phyloP scores from a whole-genome alignment of 2,888 invertebrate species.

The Allolobophora icterica region DNA sequence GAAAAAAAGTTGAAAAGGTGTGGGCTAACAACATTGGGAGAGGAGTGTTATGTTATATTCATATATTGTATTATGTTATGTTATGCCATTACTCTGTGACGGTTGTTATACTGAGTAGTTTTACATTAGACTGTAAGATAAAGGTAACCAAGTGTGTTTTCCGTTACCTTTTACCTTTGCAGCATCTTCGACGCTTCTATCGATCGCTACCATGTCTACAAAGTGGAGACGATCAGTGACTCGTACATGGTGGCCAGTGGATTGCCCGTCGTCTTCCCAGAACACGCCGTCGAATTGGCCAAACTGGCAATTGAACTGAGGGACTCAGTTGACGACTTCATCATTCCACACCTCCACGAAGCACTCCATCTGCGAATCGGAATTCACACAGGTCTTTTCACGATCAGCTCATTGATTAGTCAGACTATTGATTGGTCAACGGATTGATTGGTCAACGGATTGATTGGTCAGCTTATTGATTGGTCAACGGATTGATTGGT shows the following conservation, averaged over 20 bases:
- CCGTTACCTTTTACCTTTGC: neutral
- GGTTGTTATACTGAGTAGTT: no score
- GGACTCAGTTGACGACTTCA: constrained; percentile 35
- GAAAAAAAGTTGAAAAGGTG: no score
- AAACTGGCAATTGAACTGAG: constrained; percentile 38
- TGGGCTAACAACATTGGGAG: no score
- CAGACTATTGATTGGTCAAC: neutral
- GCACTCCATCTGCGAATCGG: constrained; percentile 42
- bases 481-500: no score
- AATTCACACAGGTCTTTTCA: constrained; percentile 40
- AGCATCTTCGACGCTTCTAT: constrained; percentile 45
- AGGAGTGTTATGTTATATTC: no score
- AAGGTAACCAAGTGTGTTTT: neutral
- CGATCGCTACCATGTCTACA: constrained; percentile 47
- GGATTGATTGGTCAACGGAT: no score
- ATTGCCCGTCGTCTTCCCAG: constrained; percentile 30
- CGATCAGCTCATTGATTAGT: neutral
- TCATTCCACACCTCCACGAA: constrained; percentile 42
- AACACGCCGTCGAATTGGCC: constrained; percentile 41
- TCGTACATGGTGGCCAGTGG: constrained; percentile 42
- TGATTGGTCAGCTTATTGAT: no score
- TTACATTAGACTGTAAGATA: no score
- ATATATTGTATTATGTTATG: no score
- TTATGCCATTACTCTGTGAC: no score
- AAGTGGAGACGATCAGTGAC: constrained; percentile 49